Evolutionary conservation across 2,113 vertebrate genomes (phyloP).

Genomic region (Centropus bengalensis): DNA sequence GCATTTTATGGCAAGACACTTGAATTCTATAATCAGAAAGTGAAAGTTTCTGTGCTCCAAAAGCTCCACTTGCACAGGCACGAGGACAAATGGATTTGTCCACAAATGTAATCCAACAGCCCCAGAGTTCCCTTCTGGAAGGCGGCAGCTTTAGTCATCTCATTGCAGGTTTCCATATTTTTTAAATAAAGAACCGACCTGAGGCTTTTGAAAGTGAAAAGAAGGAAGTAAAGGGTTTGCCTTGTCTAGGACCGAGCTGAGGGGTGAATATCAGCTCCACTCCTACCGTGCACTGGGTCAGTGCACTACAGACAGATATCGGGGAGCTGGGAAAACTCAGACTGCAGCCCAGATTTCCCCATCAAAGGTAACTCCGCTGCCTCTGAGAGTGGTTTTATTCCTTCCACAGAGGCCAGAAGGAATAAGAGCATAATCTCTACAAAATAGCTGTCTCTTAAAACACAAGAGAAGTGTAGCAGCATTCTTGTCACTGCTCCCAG

Average conservation of each 20-base stretch:
- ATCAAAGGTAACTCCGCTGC: background rate
- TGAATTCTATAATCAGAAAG: background rate
- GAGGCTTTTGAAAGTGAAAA: background rate
- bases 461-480: background rate
- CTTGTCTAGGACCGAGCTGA: background rate
- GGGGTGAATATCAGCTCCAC: background rate
- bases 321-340: background rate
- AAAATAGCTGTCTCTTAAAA: background rate
- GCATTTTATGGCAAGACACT: background rate
- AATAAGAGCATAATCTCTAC: background rate
- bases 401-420: background rate
- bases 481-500: background rate
- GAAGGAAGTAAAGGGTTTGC: background rate
- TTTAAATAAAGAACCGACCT: background rate
- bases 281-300: background rate
- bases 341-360: background rate
- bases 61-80: background rate
- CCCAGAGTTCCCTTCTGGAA: background rate
- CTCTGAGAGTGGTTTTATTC: background rate
- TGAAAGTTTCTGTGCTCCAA: background rate
- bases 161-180: background rate
- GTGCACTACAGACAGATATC: background rate
- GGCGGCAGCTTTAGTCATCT: background rate
- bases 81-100: background rate
- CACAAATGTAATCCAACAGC: accelerated